Conservation (phyloP, 2,888 invertebrate genomes). For the Papilio elwesi region DNA sequence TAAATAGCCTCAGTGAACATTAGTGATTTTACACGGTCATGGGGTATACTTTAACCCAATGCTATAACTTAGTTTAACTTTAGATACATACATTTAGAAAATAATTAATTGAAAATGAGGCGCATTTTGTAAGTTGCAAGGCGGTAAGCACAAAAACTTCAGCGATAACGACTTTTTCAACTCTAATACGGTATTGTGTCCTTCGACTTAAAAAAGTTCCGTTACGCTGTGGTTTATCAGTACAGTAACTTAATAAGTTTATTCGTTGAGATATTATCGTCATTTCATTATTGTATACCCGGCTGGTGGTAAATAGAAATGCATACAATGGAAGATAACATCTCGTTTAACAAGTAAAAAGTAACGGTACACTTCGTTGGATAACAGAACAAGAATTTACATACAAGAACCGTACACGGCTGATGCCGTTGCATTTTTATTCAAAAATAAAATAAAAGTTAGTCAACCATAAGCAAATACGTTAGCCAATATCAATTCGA, state of each 20-base stretch:
- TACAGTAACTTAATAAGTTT: constrained; percentile 9
- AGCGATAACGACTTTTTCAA: not conserved
- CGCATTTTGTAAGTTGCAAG: no score
- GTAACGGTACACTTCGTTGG: constrained; percentile 28
- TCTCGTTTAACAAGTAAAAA: constrained; percentile 31
- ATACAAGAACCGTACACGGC: constrained; percentile 25
- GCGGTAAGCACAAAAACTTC: no score
- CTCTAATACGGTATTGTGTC: not conserved
- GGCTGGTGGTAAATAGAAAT: constrained; percentile 34
- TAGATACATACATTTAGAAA: no score
- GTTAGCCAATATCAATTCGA: constrained; percentile 53
- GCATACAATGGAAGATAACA: constrained; percentile 39
- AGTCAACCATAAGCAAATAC: constrained; percentile 19
- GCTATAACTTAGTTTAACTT: no score
- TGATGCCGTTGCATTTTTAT: not conserved
- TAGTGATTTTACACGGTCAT: no score
- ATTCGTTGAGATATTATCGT: constrained; percentile 31
- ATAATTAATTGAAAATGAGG: no score
- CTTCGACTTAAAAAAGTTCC: constrained; percentile 10
- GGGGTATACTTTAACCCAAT: no score
- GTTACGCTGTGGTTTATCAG: constrained; percentile 6
- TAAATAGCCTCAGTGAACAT: no score
- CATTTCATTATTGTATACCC: constrained; percentile 22
- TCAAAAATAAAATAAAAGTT: not conserved
- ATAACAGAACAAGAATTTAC: constrained; percentile 26